A percentile compares a stretch with the other conserved stretches of the same genome.
Evolutionary conservation across 2,888 invertebrate genomes (phyloP).

Genomic region (Bombylius major): DNA sequence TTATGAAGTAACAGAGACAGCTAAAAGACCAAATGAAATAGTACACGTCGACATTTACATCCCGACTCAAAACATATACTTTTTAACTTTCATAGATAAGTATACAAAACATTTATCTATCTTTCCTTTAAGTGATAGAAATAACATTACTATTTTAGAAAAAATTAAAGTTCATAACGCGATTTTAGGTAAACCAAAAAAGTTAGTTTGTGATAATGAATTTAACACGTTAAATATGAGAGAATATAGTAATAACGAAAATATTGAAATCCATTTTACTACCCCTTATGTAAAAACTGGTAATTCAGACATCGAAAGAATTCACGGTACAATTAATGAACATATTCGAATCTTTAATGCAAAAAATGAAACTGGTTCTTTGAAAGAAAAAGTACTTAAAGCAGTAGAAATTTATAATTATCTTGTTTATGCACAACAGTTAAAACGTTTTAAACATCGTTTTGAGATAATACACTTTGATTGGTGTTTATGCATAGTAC

Average conservation of each 20-base stretch:
- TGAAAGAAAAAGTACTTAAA: not conserved
- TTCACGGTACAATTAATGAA: not conserved
- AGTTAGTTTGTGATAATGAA: not conserved
- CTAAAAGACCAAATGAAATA: not conserved
- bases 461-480: too few species aligned
- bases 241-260: not conserved
- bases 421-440: too few species aligned
- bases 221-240: not conserved
- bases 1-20: not conserved
- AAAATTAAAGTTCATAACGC: not conserved
- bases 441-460: too few species aligned
- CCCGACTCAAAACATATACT: not conserved
- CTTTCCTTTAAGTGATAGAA: not conserved
- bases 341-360: not conserved
- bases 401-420: not conserved
- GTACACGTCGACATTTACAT: not conserved
- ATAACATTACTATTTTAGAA: too few species aligned
- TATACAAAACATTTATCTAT: not conserved
- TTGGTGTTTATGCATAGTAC: too few species aligned
- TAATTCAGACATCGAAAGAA: not conserved
- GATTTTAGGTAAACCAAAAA: not conserved
- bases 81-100: not conserved
- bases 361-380: not conserved
- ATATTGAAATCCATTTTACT: not conserved
- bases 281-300: not conserved